These are phyloP conservation scores for Alcis repandata DNA, from an alignment of 2,888 invertebrate species.

Conservation along the genomic window DNA sequence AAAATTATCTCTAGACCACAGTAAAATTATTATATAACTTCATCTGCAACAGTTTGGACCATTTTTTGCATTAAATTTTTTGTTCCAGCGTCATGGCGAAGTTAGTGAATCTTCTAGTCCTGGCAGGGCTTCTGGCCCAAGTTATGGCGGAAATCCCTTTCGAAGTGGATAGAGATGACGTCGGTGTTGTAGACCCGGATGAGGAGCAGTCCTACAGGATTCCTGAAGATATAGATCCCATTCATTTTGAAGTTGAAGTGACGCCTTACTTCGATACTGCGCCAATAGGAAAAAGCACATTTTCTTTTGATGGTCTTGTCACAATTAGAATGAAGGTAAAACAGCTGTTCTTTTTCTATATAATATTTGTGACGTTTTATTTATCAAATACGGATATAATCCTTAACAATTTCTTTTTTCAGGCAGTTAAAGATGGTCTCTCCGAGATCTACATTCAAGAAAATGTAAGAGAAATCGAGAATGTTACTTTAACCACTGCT, in stretches of 20 bases:
- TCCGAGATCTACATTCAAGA: constrained; percentile 70
- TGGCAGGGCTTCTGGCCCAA: constrained; percentile 61
- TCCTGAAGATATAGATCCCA: constrained; percentile 81
- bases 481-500: constrained; percentile 53
- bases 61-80: constrained; percentile 7
- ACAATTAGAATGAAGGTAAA: constrained; percentile 68
- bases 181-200: constrained; percentile 41
- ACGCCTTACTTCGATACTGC: constrained; percentile 81
- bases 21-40: not conserved
- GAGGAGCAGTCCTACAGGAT: constrained; percentile 63
- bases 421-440: constrained; percentile 63
- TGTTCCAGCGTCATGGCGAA: constrained; percentile 62
- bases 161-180: constrained; percentile 50
- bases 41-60: not conserved
- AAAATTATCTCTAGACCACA: constrained; percentile 7
- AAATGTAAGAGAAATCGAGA: constrained; percentile 67
- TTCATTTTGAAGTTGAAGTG: constrained; percentile 83
- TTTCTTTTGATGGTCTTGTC: constrained; percentile 81
- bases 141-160: constrained; percentile 68
- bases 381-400: no score
- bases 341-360: not conserved
- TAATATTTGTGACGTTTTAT: no score
- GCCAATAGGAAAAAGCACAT: constrained; percentile 59
- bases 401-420: constrained; percentile 42
- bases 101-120: constrained; percentile 53